phyloP scores from a whole-genome alignment of 2,113 vertebrate genomes.

The Pygoscelis adeliae region DNA sequence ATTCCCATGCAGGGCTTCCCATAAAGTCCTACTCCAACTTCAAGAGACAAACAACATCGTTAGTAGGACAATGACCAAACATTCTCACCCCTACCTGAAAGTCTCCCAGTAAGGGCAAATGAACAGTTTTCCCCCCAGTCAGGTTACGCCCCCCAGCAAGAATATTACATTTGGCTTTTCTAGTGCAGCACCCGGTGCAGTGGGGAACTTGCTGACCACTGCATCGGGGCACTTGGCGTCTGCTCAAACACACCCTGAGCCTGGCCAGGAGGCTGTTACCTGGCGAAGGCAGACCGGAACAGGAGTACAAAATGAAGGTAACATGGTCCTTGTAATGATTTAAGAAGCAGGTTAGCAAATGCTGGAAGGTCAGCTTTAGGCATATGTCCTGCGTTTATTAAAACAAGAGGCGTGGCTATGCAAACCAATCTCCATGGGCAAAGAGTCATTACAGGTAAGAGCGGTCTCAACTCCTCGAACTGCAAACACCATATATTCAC shows the following conservation, averaged over 20 bases:
- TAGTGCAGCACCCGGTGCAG: neutral
- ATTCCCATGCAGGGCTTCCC: rapidly evolving
- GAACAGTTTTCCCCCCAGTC: rapidly evolving
- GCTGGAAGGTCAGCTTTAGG: neutral
- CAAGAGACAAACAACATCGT: rapidly evolving
- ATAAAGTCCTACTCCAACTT: neutral
- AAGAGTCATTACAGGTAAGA: neutral
- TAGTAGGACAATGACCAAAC: rapidly evolving
- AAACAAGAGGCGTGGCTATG: neutral
- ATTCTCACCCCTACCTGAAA: neutral
- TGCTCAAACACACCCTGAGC: rapidly evolving
- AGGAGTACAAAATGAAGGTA: neutral
- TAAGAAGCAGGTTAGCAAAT: neutral
- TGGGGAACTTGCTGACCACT: rapidly evolving
- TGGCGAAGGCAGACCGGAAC: neutral
- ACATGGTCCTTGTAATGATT: rapidly evolving
- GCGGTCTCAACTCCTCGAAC: neutral
- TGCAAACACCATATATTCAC: neutral
- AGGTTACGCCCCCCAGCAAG: no score
- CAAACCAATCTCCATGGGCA: neutral
- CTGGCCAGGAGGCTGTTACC: no score
- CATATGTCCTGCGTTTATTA: neutral
- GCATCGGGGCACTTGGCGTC: rapidly evolving
- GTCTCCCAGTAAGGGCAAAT: rapidly evolving
- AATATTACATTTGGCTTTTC: rapidly evolving